Base-by-base conservation (phyloP, 2,888 invertebrate genomes). In the Trilocha varians region DNA sequence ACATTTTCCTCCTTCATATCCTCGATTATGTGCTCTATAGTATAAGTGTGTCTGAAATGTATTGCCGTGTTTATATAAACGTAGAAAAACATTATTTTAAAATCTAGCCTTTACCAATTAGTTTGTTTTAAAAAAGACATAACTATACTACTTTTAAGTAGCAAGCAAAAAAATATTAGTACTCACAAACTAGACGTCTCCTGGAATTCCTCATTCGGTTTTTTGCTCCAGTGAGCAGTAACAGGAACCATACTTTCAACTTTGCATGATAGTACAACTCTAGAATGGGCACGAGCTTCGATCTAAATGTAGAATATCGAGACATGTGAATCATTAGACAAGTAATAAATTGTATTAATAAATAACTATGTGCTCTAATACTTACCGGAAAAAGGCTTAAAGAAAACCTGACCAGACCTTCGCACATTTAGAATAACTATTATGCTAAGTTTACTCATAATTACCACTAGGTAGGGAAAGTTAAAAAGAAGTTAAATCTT, bases 231-330 rank as follows among this genome's bases (percentile, higher is more conserved):
- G 52, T 72, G 73, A 0, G 88, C 87, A 0, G 77, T 78, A 47
- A 89, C 87, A 0, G 92, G 91, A 3, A 90, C 87, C 32, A 89
- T 61, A 43, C 91, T 91, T 44, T 89, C 87, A 5, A 91, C 88
- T 13, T 72, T 68, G 56, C 93, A 93, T 0, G 69, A 70, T 2
- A 92, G 56, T 0, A 75, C 74, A 3, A 89, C 82, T 1, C 86
- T 72, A 17, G 85, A 70, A 52, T 87, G 86, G 1, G 78, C 67
- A 39, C 71, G 78, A 0, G 63, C 75, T 18, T 59, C 50, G n/a
- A 82, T 48, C 83, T 83, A 40, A 16, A 57, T 18, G 5, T 6
- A 18, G 8, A 18, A 6, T 6, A 18, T 6, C 5, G 8, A 18
- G 5, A 18, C 5, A 18, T 18, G 8, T 6, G 5, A 18, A 8